Evolutionary conservation across 2,888 invertebrate species (phyloP).

Genomic region (Schrankia costaestrigalis): DNA sequence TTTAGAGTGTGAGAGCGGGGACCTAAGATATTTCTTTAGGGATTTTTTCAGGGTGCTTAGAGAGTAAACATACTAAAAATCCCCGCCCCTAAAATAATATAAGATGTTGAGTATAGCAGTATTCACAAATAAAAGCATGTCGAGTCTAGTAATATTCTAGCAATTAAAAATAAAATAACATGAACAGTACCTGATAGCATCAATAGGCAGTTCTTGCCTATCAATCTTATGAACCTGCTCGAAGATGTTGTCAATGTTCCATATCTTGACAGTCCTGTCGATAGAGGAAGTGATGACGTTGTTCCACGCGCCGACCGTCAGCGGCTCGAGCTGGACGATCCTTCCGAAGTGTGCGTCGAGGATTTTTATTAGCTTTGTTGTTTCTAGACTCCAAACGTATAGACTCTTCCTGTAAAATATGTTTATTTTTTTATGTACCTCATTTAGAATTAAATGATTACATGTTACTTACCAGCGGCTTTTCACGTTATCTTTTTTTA

Average conservation of each 20-base stretch:
- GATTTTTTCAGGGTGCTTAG: too few species aligned
- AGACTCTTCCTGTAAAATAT: constrained; percentile 87
- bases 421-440: too few species aligned
- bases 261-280: constrained; percentile 98
- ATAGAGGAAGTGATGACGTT: constrained; percentile 98
- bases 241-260: constrained; percentile 99
- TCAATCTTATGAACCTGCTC: constrained; percentile 98
- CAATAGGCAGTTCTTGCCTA: constrained; percentile 96
- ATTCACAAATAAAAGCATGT: too few species aligned
- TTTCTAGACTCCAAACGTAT: constrained; percentile 95
- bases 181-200: constrained; percentile 87
- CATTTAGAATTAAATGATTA: too few species aligned
- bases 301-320: constrained; percentile 94
- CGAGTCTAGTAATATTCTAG: neutral
- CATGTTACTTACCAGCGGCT: too few species aligned
- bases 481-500: too few species aligned
- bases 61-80: too few species aligned
- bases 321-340: constrained; percentile 93
- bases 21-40: too few species aligned
- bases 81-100: too few species aligned
- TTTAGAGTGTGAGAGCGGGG: too few species aligned
- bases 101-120: too few species aligned
- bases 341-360: constrained; percentile 98
- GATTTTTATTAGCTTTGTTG: constrained; percentile 91
- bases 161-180: neutral